Evolutionary conservation across 1,140 invertebrate genomes (phyloP), one percentile per base, ranked within the genome.

Genomic region (Euglossa dilemma): DNA sequence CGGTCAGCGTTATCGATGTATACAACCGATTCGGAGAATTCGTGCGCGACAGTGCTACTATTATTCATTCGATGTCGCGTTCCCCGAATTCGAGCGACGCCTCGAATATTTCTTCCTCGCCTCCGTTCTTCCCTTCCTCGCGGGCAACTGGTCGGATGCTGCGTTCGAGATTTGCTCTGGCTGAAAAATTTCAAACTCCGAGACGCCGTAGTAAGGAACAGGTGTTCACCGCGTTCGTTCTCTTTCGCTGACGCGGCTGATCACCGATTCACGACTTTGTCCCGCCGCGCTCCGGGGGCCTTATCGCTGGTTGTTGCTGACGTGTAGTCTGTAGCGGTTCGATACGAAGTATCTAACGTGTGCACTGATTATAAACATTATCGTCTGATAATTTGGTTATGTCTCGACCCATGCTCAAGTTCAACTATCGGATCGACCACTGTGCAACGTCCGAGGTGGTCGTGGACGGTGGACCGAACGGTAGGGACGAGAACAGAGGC

Each of bases 341-440:
- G 83, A 87, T 89, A 87, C 63, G 87, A 84, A 69, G 50, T 88
- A 86, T 88, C 85, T 80, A 80, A 83, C 88, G 85, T 83, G 88
- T 82, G 87, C 87, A 88, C 88, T 54, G 76, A 86, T 89, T 76
- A 80, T 80, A 88, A 89, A 89, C 85, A 89, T 85, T 88, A 78
- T 72, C 82, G 76, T 82, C 75, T 54, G 84, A 86, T 85, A 77
- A 86, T 77, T 66, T 50, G 20, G 80, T 82, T 81, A 14, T 81
- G 80, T 81, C 80, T 81, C 52, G 72, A 18, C 8, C 47, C 43
- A 25, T 36, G 54, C 52, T 75, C 80, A 81, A 82, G 80, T 82
- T 82, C 71, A 75, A 66, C 61, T 23, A 28, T 74, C 80, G 18
- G 9, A 9, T 52, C 56, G 54, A 8, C 3, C 25, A 16, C 57